Evolutionary conservation across 2,113 vertebrate genomes (phyloP), one percentile per base, ranked within the genome.

Genomic region (Forbesichthys papilliferus): DNA sequence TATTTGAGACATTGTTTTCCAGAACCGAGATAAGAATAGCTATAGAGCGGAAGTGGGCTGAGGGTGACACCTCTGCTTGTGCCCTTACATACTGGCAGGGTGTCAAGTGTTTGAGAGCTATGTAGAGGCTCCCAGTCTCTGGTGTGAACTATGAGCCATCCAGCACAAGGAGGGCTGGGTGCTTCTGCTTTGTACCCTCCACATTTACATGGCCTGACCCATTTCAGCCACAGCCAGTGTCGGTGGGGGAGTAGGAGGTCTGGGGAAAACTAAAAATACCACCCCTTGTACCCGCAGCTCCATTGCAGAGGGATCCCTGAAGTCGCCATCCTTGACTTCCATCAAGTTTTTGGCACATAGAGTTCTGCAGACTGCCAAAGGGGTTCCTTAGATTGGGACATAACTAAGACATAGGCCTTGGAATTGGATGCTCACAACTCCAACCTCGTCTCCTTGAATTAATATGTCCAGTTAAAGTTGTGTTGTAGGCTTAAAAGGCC

Each of bases 271-370:
- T 94, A 94, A 93, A 93, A 93, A 93, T 93, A 93, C 78, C 81
- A 76, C 77, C 69, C 81, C 73, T 85, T 48, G 64, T 81, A 86
- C 86, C 87, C 77, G 86, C 87, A 69, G 87, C 86, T 86, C 83
- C 81, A 75, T 80, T 85, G 89, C 78, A 78, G 88, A 92, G 92
- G 92, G 91, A 93, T 93, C 92, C 93, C 92, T 92, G 87, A 86
- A 90, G 92, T 87, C 58, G 88, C 87, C 89, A 77, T 85, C 88
- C 85, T 88, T 71, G 81, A 86, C 88, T 92, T 80, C 61, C 79
- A 81, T 78, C 59, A 58, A 78, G 84, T 70, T 78, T 72, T 89
- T 93, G 91, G 90, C 91, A 88, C 77, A 47, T 79, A 67, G 73
- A 70, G 61, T 73, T 74, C 75, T 34, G 48, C 52, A 62, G 86